Percentiles rank a stretch among this genome's conserved stretches.
These are phyloP conservation scores for Phaethornis superciliosus DNA, from an alignment of 2,113 vertebrate species.

Conservation along the genomic window DNA sequence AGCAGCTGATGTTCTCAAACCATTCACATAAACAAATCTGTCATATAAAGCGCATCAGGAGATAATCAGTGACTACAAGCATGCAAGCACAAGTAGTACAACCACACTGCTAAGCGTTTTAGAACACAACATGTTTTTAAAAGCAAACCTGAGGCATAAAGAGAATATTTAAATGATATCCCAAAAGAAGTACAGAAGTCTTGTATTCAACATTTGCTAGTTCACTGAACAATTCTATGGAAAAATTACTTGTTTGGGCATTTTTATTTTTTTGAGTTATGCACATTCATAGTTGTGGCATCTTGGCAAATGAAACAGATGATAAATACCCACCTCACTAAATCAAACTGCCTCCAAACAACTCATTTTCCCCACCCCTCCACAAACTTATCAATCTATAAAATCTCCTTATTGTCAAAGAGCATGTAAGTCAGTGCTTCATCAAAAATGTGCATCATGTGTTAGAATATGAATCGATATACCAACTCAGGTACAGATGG, in stretches of 20 bases:
- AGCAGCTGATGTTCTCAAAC: constrained; percentile 52
- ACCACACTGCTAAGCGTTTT: constrained; percentile 4
- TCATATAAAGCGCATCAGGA: constrained; percentile 42
- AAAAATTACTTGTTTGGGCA: background rate
- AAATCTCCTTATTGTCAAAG: background rate
- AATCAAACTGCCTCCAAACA: background rate
- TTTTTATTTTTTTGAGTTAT: background rate
- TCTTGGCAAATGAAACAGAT: background rate
- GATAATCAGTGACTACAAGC: constrained; percentile 60
- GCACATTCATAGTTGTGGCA: background rate
- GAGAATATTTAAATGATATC: background rate
- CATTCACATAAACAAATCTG: constrained; percentile 58
- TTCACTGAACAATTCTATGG: background rate
- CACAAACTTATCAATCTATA: background rate
- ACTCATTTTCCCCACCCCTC: background rate
- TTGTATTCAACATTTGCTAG: background rate
- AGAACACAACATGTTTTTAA: background rate
- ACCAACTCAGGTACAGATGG: background rate
- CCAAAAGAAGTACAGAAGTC: background rate
- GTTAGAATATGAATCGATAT: background rate
- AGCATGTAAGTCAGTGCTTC: background rate
- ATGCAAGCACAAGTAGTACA: constrained; percentile 60
- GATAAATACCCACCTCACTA: background rate
- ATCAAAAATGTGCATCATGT: background rate
- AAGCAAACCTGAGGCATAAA: background rate